Percentiles rank a stretch among this genome's conserved stretches.
Evolutionary conservation across 2,113 vertebrate genomes (phyloP).

Genomic region (Triplophysa tibetana): DNA sequence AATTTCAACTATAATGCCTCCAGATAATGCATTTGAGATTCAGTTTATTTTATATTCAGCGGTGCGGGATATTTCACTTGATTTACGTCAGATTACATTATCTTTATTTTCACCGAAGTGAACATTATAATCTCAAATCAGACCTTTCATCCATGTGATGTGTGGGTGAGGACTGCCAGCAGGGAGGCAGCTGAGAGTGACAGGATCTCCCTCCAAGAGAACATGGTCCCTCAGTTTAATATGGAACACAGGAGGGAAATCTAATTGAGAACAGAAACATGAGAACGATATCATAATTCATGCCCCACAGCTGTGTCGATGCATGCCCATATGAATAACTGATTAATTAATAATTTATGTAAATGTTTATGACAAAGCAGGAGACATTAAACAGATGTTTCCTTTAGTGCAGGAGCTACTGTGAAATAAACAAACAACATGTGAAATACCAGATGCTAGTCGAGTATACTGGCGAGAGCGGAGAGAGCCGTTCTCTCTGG

Average conservation of each 20-base stretch:
- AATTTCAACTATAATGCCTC: too few relatives aligned
- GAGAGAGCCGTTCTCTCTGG: slow-evolving; percentile 76
- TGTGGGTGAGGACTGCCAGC: slow-evolving; percentile 89
- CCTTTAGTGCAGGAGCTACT: neutral
- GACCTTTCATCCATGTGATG: slow-evolving; percentile 94
- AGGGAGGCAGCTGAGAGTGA: slow-evolving; percentile 93
- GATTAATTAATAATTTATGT: slow-evolving; percentile 4
- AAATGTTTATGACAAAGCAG: neutral
- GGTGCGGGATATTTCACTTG: neutral
- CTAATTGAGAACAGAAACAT: slow-evolving; percentile 64
- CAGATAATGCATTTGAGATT: slow-evolving; percentile 1
- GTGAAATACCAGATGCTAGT: slow-evolving; percentile 84
- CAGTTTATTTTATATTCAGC: neutral
- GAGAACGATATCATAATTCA: slow-evolving; percentile 18
- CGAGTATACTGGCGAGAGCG: slow-evolving; percentile 76
- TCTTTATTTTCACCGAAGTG: neutral
- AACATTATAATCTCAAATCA: slow-evolving; percentile 18
- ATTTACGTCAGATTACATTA: slow-evolving; percentile 3
- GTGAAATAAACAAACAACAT: neutral
- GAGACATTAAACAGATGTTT: neutral
- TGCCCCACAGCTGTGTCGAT: neutral
- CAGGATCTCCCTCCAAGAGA: slow-evolving; percentile 90
- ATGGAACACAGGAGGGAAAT: slow-evolving; percentile 95
- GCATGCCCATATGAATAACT: slow-evolving; percentile 6
- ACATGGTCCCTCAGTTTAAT: slow-evolving; percentile 97